Conservation (phyloP, 92 coral and sea anemone genomes). For the Anthopleura xanthogrammica region DNA sequence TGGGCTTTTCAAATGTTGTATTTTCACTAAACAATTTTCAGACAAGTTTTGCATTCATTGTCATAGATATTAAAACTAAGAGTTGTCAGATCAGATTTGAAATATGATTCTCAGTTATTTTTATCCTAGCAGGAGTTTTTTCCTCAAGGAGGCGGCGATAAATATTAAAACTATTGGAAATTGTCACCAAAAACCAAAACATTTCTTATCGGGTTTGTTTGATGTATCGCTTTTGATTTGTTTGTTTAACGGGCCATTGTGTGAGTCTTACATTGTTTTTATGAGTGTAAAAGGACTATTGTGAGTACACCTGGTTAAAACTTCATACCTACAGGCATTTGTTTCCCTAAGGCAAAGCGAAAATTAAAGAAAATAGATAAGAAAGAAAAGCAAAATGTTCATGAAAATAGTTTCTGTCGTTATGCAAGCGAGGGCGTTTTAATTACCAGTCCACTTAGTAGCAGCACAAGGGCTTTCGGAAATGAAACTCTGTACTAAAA, state of each 20-base stretch:
- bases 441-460: background rate
- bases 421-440: background rate
- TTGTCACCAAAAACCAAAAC: background rate
- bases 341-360: background rate
- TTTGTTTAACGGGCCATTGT: background rate
- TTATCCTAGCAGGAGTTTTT: background rate
- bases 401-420: background rate
- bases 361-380: background rate
- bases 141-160: background rate
- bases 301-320: background rate
- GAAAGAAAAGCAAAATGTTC: background rate
- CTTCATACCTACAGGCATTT: background rate
- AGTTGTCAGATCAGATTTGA: background rate
- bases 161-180: background rate
- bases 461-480: background rate
- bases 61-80: too few relatives aligned
- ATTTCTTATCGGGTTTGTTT: background rate
- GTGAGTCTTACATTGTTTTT: background rate
- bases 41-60: too few relatives aligned
- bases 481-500: background rate
- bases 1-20: too few relatives aligned
- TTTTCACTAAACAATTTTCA: too few relatives aligned
- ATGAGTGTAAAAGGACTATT: background rate
- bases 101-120: background rate
- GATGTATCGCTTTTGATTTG: background rate